phyloP scores from a whole-genome alignment of 2,113 vertebrate genomes.

The Plectropomus leopardus region DNA sequence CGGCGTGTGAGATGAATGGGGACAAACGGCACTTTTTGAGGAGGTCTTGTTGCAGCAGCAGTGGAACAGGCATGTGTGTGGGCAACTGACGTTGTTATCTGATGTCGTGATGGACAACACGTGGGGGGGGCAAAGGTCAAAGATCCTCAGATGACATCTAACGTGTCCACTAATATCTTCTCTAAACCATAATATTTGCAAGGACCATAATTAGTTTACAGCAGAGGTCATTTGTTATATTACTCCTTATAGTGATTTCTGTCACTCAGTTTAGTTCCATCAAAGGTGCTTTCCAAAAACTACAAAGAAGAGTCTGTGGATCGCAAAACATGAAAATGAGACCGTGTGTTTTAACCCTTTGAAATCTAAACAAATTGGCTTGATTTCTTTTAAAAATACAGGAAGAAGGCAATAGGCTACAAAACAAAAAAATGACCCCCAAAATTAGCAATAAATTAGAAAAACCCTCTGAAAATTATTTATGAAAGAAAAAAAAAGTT shows the following conservation, averaged over 20 bases:
- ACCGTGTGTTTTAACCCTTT: too few species aligned
- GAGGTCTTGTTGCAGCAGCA: conserved; percentile 32
- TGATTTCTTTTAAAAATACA: too few species aligned
- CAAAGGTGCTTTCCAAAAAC: not conserved
- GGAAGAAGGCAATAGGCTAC: too few species aligned
- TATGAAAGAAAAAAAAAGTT: too few species aligned
- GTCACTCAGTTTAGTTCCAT: not conserved
- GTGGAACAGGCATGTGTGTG: conserved; percentile 8
- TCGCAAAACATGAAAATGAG: not conserved
- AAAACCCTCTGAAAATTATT: too few species aligned
- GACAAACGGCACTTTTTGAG: conserved; percentile 65
- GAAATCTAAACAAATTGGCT: too few species aligned
- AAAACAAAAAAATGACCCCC: too few species aligned
- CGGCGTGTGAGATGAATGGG: conserved; percentile 76
- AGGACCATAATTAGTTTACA: not conserved
- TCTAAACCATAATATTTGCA: not conserved
- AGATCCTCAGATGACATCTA: conserved; percentile 11
- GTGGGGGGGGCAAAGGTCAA: conserved; percentile 51
- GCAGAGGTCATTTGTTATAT: not conserved
- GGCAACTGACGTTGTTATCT: conserved; percentile 29
- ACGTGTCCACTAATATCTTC: not conserved
- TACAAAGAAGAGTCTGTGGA: not conserved
- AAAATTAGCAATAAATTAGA: too few species aligned
- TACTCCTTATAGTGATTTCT: not conserved
- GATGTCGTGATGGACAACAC: conserved; percentile 22